phyloP scores from a whole-genome alignment of 2,797 vertebrate genomes.

The Ctenopoma kingsleyae region DNA sequence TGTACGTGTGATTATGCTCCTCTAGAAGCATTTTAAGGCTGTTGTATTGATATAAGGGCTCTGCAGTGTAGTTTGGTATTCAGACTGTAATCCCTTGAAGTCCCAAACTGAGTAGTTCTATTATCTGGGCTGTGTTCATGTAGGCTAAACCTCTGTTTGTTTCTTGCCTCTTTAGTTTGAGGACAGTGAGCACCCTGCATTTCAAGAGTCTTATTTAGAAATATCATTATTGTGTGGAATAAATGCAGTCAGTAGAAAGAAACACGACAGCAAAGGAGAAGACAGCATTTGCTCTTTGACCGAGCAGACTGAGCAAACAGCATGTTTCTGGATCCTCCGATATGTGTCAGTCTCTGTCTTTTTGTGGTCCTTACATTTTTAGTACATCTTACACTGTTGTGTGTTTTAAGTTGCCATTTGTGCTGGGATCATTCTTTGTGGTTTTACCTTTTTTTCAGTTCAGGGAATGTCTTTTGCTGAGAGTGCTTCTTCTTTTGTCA shows the following conservation, averaged over 20 bases:
- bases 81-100: conserved; percentile 63
- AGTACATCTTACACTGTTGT: not conserved
- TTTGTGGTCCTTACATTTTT: not conserved
- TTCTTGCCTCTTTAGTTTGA: conserved; percentile 25
- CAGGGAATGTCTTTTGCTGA: not conserved
- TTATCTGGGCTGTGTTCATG: conserved; percentile 38
- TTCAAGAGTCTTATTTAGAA: conserved; percentile 36
- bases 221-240: conserved; percentile 33
- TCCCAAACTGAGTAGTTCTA: conserved; percentile 35
- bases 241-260: conserved; percentile 28
- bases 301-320: conserved; percentile 26
- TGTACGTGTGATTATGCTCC: conserved; percentile 19
- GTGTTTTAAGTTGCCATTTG: not conserved
- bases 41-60: conserved; percentile 54
- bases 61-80: conserved; percentile 28
- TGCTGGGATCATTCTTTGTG: not conserved
- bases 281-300: conserved; percentile 39
- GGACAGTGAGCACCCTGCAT: conserved; percentile 22
- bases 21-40: conserved; percentile 46
- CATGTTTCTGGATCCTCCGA: conserved; percentile 6
- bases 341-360: not conserved
- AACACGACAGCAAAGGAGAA: conserved; percentile 37
- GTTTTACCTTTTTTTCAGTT: not conserved
- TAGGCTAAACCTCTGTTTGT: conserved; percentile 26
- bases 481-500: not conserved